Base-by-base conservation (phyloP, 2,888 invertebrate genomes). In the Hemithea aestivaria region DNA sequence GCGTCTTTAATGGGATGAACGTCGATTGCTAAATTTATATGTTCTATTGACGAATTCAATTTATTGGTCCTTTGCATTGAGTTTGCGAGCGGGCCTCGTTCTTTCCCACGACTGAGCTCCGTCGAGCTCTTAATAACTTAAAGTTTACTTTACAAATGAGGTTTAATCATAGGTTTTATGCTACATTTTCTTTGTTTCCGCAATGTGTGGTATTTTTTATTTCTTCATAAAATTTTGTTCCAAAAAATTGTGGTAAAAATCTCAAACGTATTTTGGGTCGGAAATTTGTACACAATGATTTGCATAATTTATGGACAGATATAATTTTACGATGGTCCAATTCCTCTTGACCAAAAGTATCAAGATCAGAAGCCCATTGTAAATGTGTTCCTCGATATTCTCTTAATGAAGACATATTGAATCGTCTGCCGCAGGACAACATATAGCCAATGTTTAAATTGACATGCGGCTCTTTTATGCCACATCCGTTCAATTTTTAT, bases 381-480 rank as follows among this genome's bases (percentile, higher is more conserved):
- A 70, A 76, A 80, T 75, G 68, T 74, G 76, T 76, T 76, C 75
- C 75, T 74, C 76, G 80, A 81, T 79, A 76, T 78, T 75, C 80
- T 58, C 77, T 81, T 87, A 87, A 87, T 87, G 85, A 87, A 87
- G 85, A 85, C 85, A 85, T 87, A 87, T 87, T 85, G 85, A 84
- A 82, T 81, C 80, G 81, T 81, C 71, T 80, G 75, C 74, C 74
- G 61, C 71, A 69, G 65, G 80, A 75, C 78, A 78, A 77, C 69
- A 75, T 78, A 78, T 82, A 80, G 75, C 72, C 81, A 74, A 79
- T 75, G 79, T 73, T 78, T 78, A 82, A 82, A 83, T 80, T 83
- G 84, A 82, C 80, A 56, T 73, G 80, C 74, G 75, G 76, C 57
- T 62, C 73, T 75, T 82, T 76, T 76, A 76, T 71, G 63, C 51